Base-by-base conservation (phyloP, 2,888 invertebrate genomes). In the Luperina testacea region DNA sequence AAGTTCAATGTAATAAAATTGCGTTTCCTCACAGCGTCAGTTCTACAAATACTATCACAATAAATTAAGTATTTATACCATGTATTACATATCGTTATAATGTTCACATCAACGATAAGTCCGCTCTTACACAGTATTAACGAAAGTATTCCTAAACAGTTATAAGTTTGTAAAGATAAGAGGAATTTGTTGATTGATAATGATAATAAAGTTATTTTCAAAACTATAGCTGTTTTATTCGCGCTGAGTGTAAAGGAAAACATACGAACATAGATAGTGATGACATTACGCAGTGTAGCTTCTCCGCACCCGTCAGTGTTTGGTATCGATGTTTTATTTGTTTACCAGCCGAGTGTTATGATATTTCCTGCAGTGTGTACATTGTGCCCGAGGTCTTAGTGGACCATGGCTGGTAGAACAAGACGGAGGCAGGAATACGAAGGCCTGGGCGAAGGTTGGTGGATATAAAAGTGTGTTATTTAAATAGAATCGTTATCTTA, bases 361-460 rank as follows among this genome's bases (percentile, higher is more conserved):
- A 74, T 70, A 27, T 72, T 68, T 24, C 27, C 13, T 38, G 42
- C 7, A 15, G 67, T 72, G 76, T 78, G 59, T 67, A 57, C 48
- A 6, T 64, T 64, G 69, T 85, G 76, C 65, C 3, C 38, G 24
- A 57, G 57, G 78, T 73, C 59, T 61, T 32, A 17, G 75, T 77
- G 77, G 77, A 82, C 20, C 74, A 92, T 92, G 92, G 82, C 83
- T 64, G 82, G 85, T 48, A 71, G 87, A 73, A 82, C 83, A 51
- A 77, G 78, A 20, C 76, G 80, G 20, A 76, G 82, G 38, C 85
- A 85, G 57, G 89, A 88, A 20, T 94, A 93, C 72, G 92, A 93
- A 83, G 89, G 88, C 78, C 89, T 93, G 17, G 87, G 80, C 51
- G 75, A 71, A 86, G 90, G 92, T 91, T 81, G 51, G 88, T 83